phyloP scores from a whole-genome alignment of 92 coral and sea anemone genomes.

The Parazoanthus atlanticus region DNA sequence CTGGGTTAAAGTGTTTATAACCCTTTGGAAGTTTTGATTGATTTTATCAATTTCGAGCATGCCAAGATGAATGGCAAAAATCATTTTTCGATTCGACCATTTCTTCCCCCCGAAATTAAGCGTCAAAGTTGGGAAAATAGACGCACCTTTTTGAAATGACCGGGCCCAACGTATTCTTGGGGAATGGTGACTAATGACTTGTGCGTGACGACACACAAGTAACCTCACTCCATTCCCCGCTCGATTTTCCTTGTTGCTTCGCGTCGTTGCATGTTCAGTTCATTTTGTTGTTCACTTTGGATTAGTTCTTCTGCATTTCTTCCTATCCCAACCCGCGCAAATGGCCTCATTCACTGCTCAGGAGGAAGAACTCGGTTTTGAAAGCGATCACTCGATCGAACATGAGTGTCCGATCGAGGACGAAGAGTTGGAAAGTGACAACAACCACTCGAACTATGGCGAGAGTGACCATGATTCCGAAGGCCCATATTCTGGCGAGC shows the following conservation, averaged over 20 bases:
- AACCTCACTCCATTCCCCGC: slow-evolving; percentile 21
- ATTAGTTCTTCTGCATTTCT: slow-evolving; percentile 10
- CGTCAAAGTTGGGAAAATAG: slow-evolving; percentile 11
- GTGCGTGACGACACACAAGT: slow-evolving; percentile 25
- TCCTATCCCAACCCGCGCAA: not conserved
- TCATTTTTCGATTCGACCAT: not conserved
- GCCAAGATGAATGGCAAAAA: slow-evolving; percentile 19
- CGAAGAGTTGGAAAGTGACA: not conserved
- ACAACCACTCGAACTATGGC: not conserved
- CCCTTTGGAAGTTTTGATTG: slow-evolving; percentile 15
- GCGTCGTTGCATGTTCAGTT: slow-evolving; percentile 17
- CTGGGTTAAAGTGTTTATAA: slow-evolving; percentile 18
- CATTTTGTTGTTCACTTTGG: slow-evolving; percentile 23
- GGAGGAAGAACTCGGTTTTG: slow-evolving; percentile 1
- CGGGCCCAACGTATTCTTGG: slow-evolving; percentile 28
- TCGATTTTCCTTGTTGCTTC: slow-evolving; percentile 1
- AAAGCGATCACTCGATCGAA: not conserved
- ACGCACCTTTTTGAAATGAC: not conserved
- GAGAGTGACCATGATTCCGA: not conserved
- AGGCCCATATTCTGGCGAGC: not conserved
- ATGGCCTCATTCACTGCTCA: slow-evolving; percentile 11
- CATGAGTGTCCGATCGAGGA: not conserved
- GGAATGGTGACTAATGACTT: slow-evolving; percentile 25
- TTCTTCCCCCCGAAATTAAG: slow-evolving; percentile 16
- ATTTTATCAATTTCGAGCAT: slow-evolving; percentile 10